phyloP scores from a whole-genome alignment of 2,888 invertebrate species.

The Strigamia maritima region DNA sequence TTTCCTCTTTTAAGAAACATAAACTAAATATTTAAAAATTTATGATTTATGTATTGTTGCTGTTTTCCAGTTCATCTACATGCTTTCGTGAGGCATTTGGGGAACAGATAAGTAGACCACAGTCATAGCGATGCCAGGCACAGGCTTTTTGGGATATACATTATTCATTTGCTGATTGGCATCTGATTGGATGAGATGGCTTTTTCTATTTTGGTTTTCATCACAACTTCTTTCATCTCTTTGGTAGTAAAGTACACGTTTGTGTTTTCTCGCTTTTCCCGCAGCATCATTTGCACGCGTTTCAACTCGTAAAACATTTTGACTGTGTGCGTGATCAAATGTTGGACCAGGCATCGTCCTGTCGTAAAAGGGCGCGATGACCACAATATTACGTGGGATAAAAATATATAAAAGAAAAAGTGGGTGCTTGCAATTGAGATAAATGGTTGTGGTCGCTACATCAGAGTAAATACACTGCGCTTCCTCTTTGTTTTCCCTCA shows the following conservation, averaged over 20 bases:
- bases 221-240: background rate
- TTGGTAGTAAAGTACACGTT: constrained; percentile 1
- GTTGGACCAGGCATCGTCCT: constrained; percentile 12
- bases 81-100: background rate
- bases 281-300: constrained; percentile 15
- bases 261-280: constrained; percentile 2
- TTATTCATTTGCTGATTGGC: constrained; percentile 30
- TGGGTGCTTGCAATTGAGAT: constrained; percentile 22
- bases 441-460: constrained; percentile 19
- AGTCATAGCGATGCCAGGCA: background rate
- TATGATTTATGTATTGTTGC: background rate
- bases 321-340: constrained; percentile 30
- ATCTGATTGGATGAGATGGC: constrained; percentile 20
- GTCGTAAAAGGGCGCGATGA: constrained; percentile 25
- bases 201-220: background rate
- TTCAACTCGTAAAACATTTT: constrained; percentile 26
- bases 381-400: constrained; percentile 27
- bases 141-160: background rate
- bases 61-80: background rate
- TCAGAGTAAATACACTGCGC: background rate
- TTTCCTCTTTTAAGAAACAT: too few relatives aligned
- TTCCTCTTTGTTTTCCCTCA: background rate
- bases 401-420: constrained; percentile 20
- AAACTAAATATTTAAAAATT: too few relatives aligned
- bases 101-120: background rate